Percentiles rank a stretch among this genome's conserved stretches.
Evolutionary conservation across 2,113 vertebrate genomes (phyloP).

Genomic region (Seriola dumerili): DNA sequence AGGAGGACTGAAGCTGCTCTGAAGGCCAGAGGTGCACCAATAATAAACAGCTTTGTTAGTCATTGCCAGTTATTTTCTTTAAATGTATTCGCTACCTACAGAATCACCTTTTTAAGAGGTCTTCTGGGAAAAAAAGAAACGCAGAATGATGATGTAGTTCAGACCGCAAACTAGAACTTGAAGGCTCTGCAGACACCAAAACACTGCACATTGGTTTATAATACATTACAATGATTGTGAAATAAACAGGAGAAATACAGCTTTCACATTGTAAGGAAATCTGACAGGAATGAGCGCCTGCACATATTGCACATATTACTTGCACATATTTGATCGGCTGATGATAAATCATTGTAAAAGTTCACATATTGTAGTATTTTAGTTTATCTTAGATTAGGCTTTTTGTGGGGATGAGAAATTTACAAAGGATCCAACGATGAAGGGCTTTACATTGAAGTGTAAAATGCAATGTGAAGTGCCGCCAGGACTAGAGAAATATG

Average conservation of each 20-base stretch:
- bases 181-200: background rate
- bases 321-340: no score
- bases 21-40: background rate
- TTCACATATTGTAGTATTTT: no score
- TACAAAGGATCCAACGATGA: background rate
- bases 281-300: background rate
- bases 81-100: background rate
- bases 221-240: no score
- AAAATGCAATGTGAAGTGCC: background rate
- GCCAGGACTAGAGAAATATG: background rate
- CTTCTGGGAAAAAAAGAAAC: no score
- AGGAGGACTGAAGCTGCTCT: background rate
- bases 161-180: background rate
- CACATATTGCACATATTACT: no score
- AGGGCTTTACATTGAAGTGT: background rate
- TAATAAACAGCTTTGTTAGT: background rate
- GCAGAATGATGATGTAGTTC: no score
- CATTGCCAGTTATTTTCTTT: background rate
- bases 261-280: background rate
- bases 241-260: background rate
- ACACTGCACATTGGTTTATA: no score
- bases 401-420: background rate
- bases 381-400: no score
- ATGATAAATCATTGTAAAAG: no score
- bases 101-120: background rate